These are phyloP conservation scores for Drosophila funebris DNA, from an alignment of 1,140 invertebrate genomes.

Conservation along the genomic window DNA sequence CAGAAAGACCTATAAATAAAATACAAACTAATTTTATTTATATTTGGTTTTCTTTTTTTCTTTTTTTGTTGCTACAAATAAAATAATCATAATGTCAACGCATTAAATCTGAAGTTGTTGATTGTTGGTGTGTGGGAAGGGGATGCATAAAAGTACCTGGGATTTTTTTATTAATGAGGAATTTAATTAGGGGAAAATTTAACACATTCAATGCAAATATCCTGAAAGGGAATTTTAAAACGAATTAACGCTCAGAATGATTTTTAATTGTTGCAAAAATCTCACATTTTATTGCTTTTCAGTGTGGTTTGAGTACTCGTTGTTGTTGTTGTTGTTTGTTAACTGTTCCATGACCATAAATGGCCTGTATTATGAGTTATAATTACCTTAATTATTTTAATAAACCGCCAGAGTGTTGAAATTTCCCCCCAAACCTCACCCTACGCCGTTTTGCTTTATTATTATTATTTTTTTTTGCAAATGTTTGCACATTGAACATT, in stretches of 20 bases:
- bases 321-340: not conserved
- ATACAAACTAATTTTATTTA: constrained; percentile 80
- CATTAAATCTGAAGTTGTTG: constrained; percentile 24
- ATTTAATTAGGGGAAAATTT: too few relatives aligned
- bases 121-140: too few relatives aligned
- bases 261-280: not conserved
- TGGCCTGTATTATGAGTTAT: constrained; percentile 63
- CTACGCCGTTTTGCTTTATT: too few relatives aligned
- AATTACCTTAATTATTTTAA: constrained; percentile 83
- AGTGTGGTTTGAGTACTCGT: not conserved
- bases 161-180: too few relatives aligned
- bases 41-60: constrained; percentile 32
- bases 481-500: constrained; percentile 72
- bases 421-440: not conserved
- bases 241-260: not conserved
- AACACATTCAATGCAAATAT: not conserved
- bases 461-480: constrained; percentile 51
- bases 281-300: constrained; percentile 40
- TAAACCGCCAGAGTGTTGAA: constrained; percentile 67
- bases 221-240: not conserved
- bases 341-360: constrained; percentile 40
- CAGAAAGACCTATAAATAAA: constrained; percentile 63
- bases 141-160: too few relatives aligned
- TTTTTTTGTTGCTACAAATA: constrained; percentile 26
- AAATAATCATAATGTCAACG: constrained; percentile 62